Percentiles rank a stretch among this genome's conserved stretches.
Conservation (phyloP, 1,140 invertebrate species). For the Polypedilum pembai region DNA sequence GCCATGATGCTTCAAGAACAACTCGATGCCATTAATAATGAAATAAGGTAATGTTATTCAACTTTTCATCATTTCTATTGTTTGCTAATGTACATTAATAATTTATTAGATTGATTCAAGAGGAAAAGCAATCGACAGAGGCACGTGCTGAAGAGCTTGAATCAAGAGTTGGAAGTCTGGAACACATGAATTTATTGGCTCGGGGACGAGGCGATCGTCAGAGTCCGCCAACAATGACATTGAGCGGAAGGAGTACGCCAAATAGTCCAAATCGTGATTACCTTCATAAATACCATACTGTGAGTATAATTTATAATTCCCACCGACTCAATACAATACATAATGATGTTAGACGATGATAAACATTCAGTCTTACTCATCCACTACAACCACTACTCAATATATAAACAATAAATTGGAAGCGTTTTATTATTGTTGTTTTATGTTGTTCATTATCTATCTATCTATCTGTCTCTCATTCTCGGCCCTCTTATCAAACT, state of each 20-base stretch:
- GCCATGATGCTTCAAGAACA: constrained; percentile 99
- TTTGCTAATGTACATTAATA: not conserved
- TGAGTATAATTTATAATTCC: constrained; percentile 33
- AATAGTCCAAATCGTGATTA: constrained; percentile 43
- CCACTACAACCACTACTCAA: not conserved
- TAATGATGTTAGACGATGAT: constrained; percentile 2
- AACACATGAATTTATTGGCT: constrained; percentile 82
- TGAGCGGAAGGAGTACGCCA: constrained; percentile 58
- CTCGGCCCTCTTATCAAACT: not conserved
- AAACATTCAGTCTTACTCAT: not conserved
- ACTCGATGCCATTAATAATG: constrained; percentile 98
- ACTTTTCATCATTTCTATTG: constrained; percentile 28
- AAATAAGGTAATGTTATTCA: constrained; percentile 57
- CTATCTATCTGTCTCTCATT: no score
- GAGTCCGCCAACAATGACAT: constrained; percentile 63
- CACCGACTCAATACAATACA: not conserved
- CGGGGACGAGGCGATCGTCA: constrained; percentile 64
- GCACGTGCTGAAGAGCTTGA: constrained; percentile 95
- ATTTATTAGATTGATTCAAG: constrained; percentile 73
- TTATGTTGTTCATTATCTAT: constrained; percentile 13
- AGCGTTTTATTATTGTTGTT: constrained; percentile 23
- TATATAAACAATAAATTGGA: not conserved
- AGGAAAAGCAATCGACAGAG: constrained; percentile 98
- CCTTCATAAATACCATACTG: constrained; percentile 49
- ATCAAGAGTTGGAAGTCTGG: constrained; percentile 88